A percentile compares a stretch with the other conserved stretches of the same genome.
These are phyloP conservation scores for Stomatorhinus walkeri DNA, from an alignment of 2,797 vertebrate species.

Conservation along the genomic window DNA sequence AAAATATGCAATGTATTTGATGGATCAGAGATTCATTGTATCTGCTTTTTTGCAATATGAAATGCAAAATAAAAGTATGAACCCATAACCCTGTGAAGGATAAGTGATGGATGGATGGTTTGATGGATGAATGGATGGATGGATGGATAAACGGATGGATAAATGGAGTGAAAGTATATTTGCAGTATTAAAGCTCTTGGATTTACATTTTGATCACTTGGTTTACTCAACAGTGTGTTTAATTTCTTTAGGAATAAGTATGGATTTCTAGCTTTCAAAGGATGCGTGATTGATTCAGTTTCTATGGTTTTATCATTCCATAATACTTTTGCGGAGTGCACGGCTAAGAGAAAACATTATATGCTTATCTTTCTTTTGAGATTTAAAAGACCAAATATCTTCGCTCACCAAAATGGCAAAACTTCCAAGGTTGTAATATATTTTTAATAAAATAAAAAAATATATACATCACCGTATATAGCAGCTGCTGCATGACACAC, in stretches of 20 bases:
- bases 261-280: background rate
- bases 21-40: background rate
- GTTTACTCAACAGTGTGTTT: background rate
- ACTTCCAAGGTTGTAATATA: background rate
- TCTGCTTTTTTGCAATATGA: background rate
- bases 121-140: background rate
- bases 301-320: background rate
- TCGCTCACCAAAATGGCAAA: background rate
- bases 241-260: background rate
- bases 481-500: background rate
- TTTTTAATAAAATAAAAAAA: background rate
- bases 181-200: background rate
- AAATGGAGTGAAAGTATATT: background rate
- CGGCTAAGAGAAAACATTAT: background rate
- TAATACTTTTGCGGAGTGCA: background rate
- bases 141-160: background rate
- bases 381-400: background rate
- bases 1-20: background rate
- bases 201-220: background rate
- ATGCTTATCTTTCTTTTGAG: background rate
- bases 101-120: background rate
- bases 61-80: background rate
- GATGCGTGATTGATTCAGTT: background rate
- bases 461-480: background rate
- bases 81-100: background rate